Conservation (phyloP, 2,797 vertebrate genomes). For the Notolabrus celidotus region DNA sequence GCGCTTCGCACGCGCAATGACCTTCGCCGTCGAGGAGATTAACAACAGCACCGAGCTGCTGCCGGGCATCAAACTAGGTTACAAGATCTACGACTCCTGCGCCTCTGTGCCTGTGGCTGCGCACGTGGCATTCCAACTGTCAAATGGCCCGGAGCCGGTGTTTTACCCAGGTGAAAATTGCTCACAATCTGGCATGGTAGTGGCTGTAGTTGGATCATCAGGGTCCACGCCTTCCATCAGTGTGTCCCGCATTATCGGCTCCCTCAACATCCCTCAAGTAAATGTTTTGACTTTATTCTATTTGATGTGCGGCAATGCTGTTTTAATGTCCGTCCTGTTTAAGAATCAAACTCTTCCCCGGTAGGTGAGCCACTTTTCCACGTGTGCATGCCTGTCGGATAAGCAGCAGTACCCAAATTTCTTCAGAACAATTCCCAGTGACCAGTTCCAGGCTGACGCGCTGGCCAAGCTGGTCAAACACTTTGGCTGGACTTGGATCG, state of each 20-base stretch:
- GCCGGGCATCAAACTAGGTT: not conserved
- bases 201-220: not conserved
- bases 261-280: not conserved
- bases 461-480: slow-evolving; percentile 1
- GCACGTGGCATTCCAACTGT: not conserved
- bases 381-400: not conserved
- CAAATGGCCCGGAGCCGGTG: not conserved
- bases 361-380: slow-evolving; percentile 1
- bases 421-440: slow-evolving; percentile 2
- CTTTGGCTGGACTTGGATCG: slow-evolving; percentile 4
- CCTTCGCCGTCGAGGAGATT: not conserved
- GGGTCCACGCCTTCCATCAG: not conserved
- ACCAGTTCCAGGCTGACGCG: slow-evolving; percentile 1
- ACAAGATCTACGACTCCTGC: not conserved
- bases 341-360: not conserved
- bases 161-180: not conserved
- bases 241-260: not conserved
- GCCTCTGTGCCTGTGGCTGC: not conserved
- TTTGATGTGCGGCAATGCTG: not conserved
- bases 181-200: not conserved
- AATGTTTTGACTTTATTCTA: not conserved
- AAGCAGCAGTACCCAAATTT: not conserved
- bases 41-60: slow-evolving; percentile 1
- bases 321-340: not conserved
- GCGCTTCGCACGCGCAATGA: not conserved